A percentile compares a stretch with the other conserved stretches of the same genome.
phyloP scores from a whole-genome alignment of 2,113 vertebrate genomes.

The Paratilapia polleni region DNA sequence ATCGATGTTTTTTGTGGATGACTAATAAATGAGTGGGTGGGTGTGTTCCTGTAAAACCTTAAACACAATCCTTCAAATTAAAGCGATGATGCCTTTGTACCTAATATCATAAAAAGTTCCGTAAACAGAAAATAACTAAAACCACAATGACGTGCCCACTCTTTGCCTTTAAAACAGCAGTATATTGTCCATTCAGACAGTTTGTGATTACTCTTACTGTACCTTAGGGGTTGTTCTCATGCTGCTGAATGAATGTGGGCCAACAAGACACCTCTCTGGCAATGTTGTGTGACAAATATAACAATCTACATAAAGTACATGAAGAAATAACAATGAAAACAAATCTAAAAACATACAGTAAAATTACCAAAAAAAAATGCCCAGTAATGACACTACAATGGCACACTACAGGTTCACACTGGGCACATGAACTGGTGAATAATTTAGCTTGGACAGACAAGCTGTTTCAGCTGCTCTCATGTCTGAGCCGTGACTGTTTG shows the following conservation, averaged over 20 bases:
- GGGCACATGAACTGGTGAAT: conserved; percentile 42
- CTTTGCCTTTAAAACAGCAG: neutral
- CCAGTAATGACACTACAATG: neutral
- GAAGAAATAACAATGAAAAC: neutral
- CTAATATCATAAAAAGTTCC: neutral
- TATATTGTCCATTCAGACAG: neutral
- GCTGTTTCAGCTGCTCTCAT: conserved; percentile 33
- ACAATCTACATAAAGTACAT: neutral
- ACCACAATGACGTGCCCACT: neutral
- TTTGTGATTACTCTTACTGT: neutral
- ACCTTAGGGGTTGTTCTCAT: neutral
- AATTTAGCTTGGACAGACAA: conserved; percentile 59
- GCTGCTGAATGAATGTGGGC: neutral
- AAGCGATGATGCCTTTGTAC: neutral
- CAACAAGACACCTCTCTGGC: neutral
- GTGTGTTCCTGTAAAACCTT: conserved; percentile 10
- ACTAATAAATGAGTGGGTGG: conserved; percentile 48
- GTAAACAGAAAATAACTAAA: neutral
- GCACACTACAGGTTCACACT: neutral
- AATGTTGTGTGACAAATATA: neutral
- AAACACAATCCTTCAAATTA: neutral
- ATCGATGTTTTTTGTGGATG: conserved; percentile 15
- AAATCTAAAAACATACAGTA: neutral
- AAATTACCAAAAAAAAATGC: neutral
- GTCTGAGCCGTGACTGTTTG: conserved; percentile 34